phyloP scores from a whole-genome alignment of 2,797 vertebrate genomes.

The Sebastes diploproa region DNA sequence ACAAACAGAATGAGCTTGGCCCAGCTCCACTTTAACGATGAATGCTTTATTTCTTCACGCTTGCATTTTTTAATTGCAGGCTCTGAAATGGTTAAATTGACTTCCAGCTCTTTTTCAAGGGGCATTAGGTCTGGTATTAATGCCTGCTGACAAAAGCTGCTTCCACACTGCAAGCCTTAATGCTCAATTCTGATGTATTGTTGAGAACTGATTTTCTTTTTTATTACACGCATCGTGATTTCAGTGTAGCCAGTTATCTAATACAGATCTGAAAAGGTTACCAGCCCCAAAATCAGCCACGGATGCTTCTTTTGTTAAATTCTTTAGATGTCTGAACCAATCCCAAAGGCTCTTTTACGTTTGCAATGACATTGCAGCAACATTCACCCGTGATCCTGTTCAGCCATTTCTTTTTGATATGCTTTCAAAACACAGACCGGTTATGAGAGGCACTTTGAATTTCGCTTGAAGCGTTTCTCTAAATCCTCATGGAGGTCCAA shows the following conservation, averaged over 20 bases:
- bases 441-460: slow-evolving; percentile 21
- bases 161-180: slow-evolving; percentile 10
- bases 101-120: slow-evolving; percentile 26
- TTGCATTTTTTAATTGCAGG: slow-evolving; percentile 24
- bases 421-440: slow-evolving; percentile 9
- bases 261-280: slow-evolving; percentile 6
- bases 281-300: background rate
- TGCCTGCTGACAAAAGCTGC: slow-evolving; percentile 45
- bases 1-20: slow-evolving; percentile 14
- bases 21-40: background rate
- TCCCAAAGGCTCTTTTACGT: background rate
- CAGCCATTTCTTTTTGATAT: slow-evolving; percentile 24
- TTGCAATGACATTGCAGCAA: slow-evolving; percentile 26
- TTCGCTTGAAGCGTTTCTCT: slow-evolving; percentile 22
- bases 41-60: slow-evolving; percentile 3
- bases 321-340: background rate
- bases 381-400: slow-evolving; percentile 31
- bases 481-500: slow-evolving; percentile 31
- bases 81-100: slow-evolving; percentile 32
- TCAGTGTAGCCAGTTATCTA: background rate
- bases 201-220: background rate
- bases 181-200: background rate
- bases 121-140: slow-evolving; percentile 45
- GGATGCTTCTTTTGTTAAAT: slow-evolving; percentile 23
- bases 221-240: background rate